phyloP scores from a whole-genome alignment of 2,797 vertebrate genomes.

The Sebastes hopkinsi region DNA sequence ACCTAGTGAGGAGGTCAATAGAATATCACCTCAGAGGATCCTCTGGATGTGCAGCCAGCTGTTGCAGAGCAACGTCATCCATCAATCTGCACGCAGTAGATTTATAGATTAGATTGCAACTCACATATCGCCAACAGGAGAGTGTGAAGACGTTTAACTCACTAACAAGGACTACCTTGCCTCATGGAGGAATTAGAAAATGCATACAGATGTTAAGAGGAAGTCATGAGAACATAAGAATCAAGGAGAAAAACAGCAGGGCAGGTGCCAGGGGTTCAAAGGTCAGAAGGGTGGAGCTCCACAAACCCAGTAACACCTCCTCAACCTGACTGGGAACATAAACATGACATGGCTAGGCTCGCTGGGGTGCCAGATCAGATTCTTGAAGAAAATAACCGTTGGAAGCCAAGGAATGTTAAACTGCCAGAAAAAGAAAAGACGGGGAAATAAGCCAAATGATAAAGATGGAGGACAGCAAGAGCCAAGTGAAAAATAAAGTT shows the following conservation, averaged over 20 bases:
- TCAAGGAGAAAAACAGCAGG: not conserved
- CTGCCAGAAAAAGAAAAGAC: not conserved
- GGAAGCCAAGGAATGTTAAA: conserved; percentile 20
- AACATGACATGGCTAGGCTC: conserved; percentile 41
- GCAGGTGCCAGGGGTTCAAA: conserved; percentile 21
- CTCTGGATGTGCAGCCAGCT: conserved; percentile 35
- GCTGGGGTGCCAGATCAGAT: conserved; percentile 58
- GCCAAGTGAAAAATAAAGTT: not conserved
- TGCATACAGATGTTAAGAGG: not conserved
- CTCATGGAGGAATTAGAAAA: not conserved
- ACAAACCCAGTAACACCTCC: conserved; percentile 28
- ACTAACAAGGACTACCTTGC: not conserved
- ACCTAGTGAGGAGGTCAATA: conserved; percentile 8
- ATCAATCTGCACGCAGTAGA: conserved; percentile 12
- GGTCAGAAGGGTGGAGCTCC: conserved; percentile 19
- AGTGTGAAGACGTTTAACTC: not conserved
- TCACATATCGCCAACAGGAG: not conserved
- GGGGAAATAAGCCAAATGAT: not conserved
- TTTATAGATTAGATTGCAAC: not conserved
- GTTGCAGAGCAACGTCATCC: conserved; percentile 14
- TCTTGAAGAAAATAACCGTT: conserved; percentile 41
- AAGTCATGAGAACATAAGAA: not conserved
- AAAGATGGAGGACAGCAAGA: not conserved
- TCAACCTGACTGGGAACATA: conserved; percentile 49
- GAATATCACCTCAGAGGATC: conserved; percentile 20